Conservation (phyloP, 2,888 invertebrate genomes). For the Tiphia femorata region DNA sequence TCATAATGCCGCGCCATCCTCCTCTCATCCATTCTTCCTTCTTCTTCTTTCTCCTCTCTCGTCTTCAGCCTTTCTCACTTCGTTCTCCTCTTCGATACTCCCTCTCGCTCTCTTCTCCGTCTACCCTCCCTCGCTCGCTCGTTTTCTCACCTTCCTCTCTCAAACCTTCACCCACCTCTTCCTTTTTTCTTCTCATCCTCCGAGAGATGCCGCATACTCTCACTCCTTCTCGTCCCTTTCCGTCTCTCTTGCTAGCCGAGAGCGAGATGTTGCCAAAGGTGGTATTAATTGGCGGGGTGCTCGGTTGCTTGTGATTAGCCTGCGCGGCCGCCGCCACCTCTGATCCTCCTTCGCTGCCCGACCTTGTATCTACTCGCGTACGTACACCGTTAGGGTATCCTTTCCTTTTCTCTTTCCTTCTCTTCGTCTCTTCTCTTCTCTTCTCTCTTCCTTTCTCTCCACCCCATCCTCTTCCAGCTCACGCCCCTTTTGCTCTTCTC, state of each 20-base stretch:
- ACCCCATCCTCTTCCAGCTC: no score
- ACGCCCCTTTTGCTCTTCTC: no score
- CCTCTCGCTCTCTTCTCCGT: neutral
- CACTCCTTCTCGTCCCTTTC: neutral
- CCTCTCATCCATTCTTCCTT: slow-evolving; percentile 12
- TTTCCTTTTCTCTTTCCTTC: no score
- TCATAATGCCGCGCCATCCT: no score
- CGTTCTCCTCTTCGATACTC: no score
- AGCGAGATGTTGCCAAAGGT: slow-evolving; percentile 62
- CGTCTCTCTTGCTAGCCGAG: no score
- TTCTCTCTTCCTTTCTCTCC: no score
- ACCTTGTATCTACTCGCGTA: slow-evolving; percentile 1
- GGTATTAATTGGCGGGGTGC: slow-evolving; percentile 65
- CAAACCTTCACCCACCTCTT: neutral
- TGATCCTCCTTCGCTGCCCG: slow-evolving; percentile 29
- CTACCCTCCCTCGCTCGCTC: neutral
- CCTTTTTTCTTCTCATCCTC: no score
- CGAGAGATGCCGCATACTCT: neutral
- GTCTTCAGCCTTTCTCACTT: no score
- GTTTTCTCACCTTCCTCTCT: neutral
- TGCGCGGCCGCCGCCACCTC: slow-evolving; percentile 50
- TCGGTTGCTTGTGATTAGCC: slow-evolving; percentile 58
- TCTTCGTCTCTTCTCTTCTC: no score
- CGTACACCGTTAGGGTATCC: slow-evolving; percentile 10
- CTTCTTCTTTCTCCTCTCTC: slow-evolving; percentile 7